Evolutionary conservation across 2,888 invertebrate species (phyloP).

Genomic region (Nomada lathburiana): DNA sequence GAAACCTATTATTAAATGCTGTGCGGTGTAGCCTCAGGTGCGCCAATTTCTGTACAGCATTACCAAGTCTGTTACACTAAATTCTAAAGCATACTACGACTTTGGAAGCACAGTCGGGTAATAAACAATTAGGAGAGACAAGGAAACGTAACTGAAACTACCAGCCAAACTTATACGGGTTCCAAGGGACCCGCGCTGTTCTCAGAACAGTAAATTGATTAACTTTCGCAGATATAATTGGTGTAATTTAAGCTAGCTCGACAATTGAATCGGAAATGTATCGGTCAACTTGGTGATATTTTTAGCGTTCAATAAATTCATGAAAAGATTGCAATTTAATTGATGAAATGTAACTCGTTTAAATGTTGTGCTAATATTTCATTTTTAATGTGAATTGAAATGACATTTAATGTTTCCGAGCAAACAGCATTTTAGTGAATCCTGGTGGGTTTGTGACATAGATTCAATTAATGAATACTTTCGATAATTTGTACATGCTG

Average conservation of each 20-base stretch:
- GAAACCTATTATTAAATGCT: constrained; percentile 46
- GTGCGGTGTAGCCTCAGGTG: constrained; percentile 48
- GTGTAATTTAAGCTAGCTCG: constrained; percentile 16
- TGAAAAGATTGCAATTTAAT: neutral
- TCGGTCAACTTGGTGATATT: neutral
- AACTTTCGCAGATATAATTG: constrained; percentile 25
- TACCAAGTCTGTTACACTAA: constrained; percentile 51
- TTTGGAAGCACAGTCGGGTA: constrained; percentile 37
- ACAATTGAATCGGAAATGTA: neutral
- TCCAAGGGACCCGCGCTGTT: constrained; percentile 16
- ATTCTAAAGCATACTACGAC: constrained; percentile 44
- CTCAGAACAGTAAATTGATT: constrained; percentile 43
- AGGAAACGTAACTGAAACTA: constrained; percentile 51
- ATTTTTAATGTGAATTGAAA: no score
- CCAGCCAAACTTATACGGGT: constrained; percentile 37
- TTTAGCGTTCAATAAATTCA: no score
- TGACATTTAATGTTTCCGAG: no score
- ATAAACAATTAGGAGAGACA: constrained; percentile 53
- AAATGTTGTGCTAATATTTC: no score
- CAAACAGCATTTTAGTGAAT: no score
- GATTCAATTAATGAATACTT: no score
- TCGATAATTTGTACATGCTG: no score
- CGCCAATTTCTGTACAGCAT: constrained; percentile 43
- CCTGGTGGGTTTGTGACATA: no score
- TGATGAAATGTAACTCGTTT: no score